Conservation (phyloP, 2,113 vertebrate genomes). For the human region DNA sequence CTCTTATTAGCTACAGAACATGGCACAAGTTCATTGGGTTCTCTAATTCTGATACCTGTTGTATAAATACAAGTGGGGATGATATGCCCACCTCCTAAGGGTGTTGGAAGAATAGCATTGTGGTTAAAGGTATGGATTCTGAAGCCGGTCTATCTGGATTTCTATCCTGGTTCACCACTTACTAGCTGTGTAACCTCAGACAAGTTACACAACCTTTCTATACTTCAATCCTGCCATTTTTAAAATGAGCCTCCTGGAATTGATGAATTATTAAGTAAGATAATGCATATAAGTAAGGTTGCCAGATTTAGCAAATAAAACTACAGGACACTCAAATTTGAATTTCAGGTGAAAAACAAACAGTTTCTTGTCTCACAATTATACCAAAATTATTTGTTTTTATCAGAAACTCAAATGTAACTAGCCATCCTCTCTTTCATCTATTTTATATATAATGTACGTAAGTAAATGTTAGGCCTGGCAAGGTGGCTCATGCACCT, state of each 20-base stretch:
- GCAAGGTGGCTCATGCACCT: too few relatives aligned
- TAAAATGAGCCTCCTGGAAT: neutral
- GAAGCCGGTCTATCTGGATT: neutral
- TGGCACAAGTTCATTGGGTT: neutral
- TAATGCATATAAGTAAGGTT: neutral
- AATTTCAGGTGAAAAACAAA: neutral
- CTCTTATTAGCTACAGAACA: neutral
- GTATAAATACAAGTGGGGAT: neutral
- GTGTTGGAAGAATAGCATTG: neutral
- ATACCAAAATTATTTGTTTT: neutral
- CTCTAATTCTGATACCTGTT: neutral
- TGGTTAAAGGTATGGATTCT: neutral
- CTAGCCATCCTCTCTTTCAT: neutral
- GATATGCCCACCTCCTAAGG: neutral
- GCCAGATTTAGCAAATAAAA: neutral
- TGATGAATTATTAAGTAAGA: neutral
- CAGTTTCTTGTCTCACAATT: neutral
- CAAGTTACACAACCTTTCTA: neutral
- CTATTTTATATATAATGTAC: neutral
- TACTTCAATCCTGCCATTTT: neutral
- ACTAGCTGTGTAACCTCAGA: neutral
- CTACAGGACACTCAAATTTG: neutral
- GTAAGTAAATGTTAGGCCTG: neutral
- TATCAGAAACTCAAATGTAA: constrained; percentile 33
- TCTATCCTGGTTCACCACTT: neutral